Evolutionary conservation across 2,888 invertebrate species (phyloP).

Genomic region (Orthonychiurus folsomi): DNA sequence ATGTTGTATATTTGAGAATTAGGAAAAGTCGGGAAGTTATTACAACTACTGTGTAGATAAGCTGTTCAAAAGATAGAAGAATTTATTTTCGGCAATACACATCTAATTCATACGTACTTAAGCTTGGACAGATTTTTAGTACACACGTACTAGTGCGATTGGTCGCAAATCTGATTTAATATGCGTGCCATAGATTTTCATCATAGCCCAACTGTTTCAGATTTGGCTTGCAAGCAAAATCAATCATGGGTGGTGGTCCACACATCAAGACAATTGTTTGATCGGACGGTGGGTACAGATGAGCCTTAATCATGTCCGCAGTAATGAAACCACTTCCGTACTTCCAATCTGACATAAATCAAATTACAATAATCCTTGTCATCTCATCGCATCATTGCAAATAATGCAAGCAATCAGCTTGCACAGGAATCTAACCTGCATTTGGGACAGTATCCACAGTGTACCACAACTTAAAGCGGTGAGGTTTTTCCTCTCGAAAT

Average conservation of each 20-base stretch:
- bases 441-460: slow-evolving; percentile 80
- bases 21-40: too few relatives aligned
- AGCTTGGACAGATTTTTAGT: too few relatives aligned
- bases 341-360: slow-evolving; percentile 62
- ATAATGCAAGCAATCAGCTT: too few relatives aligned
- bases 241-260: slow-evolving; percentile 88
- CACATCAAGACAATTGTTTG: slow-evolving; percentile 12
- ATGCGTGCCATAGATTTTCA: slow-evolving; percentile 59
- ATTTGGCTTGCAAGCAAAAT: slow-evolving; percentile 82
- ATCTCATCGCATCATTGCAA: too few relatives aligned
- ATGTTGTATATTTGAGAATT: too few relatives aligned
- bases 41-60: too few relatives aligned
- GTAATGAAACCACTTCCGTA: slow-evolving; percentile 85
- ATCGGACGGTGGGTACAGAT: slow-evolving; percentile 61
- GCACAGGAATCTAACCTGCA: slow-evolving; percentile 66
- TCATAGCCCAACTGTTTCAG: slow-evolving; percentile 80
- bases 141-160: too few relatives aligned
- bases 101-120: too few relatives aligned
- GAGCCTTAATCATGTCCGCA: slow-evolving; percentile 74
- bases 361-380: slow-evolving; percentile 4
- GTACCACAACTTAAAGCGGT: slow-evolving; percentile 84
- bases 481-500: slow-evolving; percentile 58
- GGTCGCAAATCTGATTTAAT: too few relatives aligned
- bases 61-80: too few relatives aligned
- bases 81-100: too few relatives aligned